A percentile compares a stretch with the other conserved stretches of the same genome.
phyloP scores from a whole-genome alignment of 2,888 invertebrate species.

The Chrysopilus asiliformis region DNA sequence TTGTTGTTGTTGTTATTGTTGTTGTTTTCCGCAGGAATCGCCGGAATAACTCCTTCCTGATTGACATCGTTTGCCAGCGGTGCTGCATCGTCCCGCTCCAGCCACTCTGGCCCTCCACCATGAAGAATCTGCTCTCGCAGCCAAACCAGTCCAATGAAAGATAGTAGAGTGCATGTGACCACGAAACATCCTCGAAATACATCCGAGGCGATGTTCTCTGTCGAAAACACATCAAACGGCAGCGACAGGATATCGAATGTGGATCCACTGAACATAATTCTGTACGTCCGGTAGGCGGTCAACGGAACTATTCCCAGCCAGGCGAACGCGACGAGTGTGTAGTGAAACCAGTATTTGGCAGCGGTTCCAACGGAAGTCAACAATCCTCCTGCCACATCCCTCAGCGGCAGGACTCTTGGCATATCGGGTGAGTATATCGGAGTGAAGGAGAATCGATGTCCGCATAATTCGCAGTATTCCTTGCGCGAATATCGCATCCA shows the following conservation, averaged over 20 bases:
- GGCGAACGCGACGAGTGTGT: constrained; percentile 89
- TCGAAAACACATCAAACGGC: constrained; percentile 83
- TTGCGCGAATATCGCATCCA: constrained; percentile 99
- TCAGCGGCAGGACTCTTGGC: constrained; percentile 91
- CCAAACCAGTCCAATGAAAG: constrained; percentile 96
- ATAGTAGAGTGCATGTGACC: constrained; percentile 88
- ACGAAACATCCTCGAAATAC: constrained; percentile 95
- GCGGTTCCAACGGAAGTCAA: constrained; percentile 81
- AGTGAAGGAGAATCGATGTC: constrained; percentile 93
- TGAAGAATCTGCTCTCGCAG: constrained; percentile 93
- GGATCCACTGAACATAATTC: constrained; percentile 83
- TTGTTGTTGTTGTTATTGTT: constrained; percentile 17
- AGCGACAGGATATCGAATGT: constrained; percentile 69
- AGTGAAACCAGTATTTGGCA: constrained; percentile 93
- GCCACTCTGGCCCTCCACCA: constrained; percentile 95
- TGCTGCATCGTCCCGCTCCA: constrained; percentile 36
- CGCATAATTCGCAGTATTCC: constrained; percentile 96
- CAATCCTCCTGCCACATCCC: constrained; percentile 83
- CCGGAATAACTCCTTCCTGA: constrained; percentile 9
- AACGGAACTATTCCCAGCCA: constrained; percentile 96
- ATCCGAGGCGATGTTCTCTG: constrained; percentile 85
- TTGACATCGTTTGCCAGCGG: no score
- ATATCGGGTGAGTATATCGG: constrained; percentile 99
- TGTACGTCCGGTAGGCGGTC: constrained; percentile 90
- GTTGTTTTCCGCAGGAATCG: constrained; percentile 12